These are phyloP conservation scores for Drosophila algonquin DNA, from an alignment of 2,888 invertebrate genomes.

Conservation along the genomic window DNA sequence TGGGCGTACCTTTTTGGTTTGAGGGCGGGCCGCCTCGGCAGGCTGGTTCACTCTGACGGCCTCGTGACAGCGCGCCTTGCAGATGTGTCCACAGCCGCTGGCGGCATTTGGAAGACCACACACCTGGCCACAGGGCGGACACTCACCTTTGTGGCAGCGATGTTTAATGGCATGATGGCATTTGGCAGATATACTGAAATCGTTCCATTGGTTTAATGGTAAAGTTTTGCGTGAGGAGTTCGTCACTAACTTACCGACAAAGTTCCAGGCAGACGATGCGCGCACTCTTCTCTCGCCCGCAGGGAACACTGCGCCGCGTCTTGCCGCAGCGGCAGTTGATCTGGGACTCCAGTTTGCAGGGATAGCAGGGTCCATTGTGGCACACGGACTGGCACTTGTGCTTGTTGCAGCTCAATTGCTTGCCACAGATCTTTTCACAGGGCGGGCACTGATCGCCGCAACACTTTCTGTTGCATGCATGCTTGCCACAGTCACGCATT, in stretches of 20 bases:
- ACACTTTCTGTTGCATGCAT: conserved; percentile 95
- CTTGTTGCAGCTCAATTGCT: conserved; percentile 92
- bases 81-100: conserved; percentile 86
- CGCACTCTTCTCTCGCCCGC: conserved; percentile 91
- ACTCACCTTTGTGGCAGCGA: conserved; percentile 92
- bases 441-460: conserved; percentile 93
- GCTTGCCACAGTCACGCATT: conserved; percentile 92
- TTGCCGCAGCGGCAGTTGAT: conserved; percentile 92
- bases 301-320: conserved; percentile 91
- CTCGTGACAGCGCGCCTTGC: conserved; percentile 90
- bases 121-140: conserved; percentile 91
- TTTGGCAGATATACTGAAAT: conserved; percentile 87
- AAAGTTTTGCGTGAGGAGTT: too few species aligned
- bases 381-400: conserved; percentile 93
- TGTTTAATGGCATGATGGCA: conserved; percentile 94
- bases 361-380: conserved; percentile 92
- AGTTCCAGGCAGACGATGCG: conserved; percentile 90
- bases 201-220: background rate
- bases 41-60: conserved; percentile 86
- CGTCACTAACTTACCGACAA: conserved; percentile 86
- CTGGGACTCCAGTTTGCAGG: conserved; percentile 86
- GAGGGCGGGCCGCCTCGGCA: conserved; percentile 19
- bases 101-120: conserved; percentile 86
- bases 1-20: conserved; percentile 58
- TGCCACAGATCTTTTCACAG: conserved; percentile 93